Evolutionary conservation across 1,140 invertebrate genomes (phyloP).

Genomic region (Philotrypesis tridentata): DNA sequence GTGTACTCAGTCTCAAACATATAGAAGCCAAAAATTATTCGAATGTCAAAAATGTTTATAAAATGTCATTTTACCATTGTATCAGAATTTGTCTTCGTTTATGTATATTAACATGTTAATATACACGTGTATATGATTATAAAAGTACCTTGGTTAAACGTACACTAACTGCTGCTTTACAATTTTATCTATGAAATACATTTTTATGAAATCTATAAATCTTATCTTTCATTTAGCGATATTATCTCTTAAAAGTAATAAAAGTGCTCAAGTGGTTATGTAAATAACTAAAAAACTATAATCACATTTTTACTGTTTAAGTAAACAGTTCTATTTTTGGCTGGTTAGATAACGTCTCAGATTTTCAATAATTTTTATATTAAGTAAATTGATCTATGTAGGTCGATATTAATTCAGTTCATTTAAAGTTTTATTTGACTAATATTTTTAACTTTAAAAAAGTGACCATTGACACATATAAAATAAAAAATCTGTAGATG

Average conservation of each 20-base stretch:
- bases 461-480: too few relatives aligned
- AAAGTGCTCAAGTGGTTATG: too few relatives aligned
- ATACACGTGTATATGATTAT: slow-evolving; percentile 17
- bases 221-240: too few relatives aligned
- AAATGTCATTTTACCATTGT: neutral
- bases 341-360: too few relatives aligned
- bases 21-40: neutral
- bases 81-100: neutral
- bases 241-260: too few relatives aligned
- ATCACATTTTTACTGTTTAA: slow-evolving; percentile 4
- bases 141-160: neutral
- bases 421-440: too few relatives aligned
- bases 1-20: neutral
- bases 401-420: too few relatives aligned
- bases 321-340: too few relatives aligned
- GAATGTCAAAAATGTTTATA: neutral
- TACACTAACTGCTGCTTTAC: neutral
- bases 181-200: neutral
- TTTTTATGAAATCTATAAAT: neutral
- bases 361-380: too few relatives aligned
- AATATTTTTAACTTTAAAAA: too few relatives aligned
- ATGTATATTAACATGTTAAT: neutral
- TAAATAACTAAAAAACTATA: neutral
- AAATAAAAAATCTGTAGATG: too few relatives aligned
- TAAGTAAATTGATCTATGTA: too few relatives aligned